A percentile compares a stretch with the other conserved stretches of the same genome.
These are phyloP conservation scores for Amblyopsis rosae DNA, from an alignment of 2,113 vertebrate species.

Conservation along the genomic window DNA sequence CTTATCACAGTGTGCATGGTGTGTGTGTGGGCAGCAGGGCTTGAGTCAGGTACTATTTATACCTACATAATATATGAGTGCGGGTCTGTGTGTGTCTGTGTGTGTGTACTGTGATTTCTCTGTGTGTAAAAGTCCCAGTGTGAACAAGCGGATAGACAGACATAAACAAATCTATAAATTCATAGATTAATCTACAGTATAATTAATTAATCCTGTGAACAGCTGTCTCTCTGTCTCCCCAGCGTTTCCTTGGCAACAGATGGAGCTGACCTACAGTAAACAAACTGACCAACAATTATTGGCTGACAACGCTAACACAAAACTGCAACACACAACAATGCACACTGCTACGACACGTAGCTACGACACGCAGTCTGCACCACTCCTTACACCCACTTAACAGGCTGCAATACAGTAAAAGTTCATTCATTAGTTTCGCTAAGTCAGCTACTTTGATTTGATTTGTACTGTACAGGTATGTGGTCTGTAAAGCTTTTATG, in stretches of 20 bases:
- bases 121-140: conserved; percentile 41
- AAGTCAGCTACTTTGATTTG: not conserved
- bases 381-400: conserved; percentile 1
- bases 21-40: conserved; percentile 35
- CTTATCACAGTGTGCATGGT: conserved; percentile 39
- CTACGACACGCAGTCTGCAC: no score
- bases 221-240: no score
- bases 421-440: conserved; percentile 1
- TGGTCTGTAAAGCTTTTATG: conserved; percentile 3
- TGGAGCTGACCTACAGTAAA: no score
- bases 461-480: not conserved
- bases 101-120: conserved; percentile 56
- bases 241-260: no score
- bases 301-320: no score
- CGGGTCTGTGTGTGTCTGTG: conserved; percentile 11
- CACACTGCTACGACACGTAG: no score
- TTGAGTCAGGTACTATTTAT: conserved; percentile 63
- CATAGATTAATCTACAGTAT: no score
- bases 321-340: no score
- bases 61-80: conserved; percentile 4
- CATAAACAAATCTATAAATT: no score
- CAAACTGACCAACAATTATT: no score
- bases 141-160: no score
- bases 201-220: no score
- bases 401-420: not conserved